These are phyloP conservation scores for Salmo trutta DNA, from an alignment of 2,797 vertebrate species.

Conservation along the genomic window DNA sequence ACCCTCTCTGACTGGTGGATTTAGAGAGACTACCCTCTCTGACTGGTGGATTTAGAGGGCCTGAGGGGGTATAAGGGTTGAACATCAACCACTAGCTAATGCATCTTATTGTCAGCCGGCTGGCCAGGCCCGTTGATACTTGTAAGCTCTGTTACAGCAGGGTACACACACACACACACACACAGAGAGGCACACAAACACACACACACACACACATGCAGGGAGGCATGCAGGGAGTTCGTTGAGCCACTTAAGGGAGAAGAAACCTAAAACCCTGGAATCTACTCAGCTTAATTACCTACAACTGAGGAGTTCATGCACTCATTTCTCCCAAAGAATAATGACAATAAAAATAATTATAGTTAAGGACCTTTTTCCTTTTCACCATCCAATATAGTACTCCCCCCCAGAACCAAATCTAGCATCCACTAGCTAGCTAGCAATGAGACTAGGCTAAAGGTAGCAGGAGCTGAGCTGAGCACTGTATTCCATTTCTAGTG, in stretches of 20 bases:
- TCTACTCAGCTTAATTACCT: constrained; percentile 21
- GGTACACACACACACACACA: too few species aligned
- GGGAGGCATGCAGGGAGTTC: too few species aligned
- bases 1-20: too few species aligned
- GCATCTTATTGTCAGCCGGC: too few species aligned
- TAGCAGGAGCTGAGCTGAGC: background rate
- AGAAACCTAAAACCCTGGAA: constrained; percentile 30
- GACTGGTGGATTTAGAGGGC: too few species aligned
- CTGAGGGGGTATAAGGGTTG: too few species aligned
- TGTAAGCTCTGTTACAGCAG: too few species aligned
- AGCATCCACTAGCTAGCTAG: background rate
- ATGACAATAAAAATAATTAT: constrained; percentile 17
- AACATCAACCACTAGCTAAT: background rate
- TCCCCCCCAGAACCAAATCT: background rate
- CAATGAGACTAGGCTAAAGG: constrained; percentile 11
- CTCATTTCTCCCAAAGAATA: constrained; percentile 19
- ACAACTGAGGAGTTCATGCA: constrained; percentile 1
- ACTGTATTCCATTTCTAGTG: too few species aligned
- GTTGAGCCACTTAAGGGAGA: background rate
- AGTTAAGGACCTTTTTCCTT: background rate
- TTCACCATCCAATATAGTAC: background rate
- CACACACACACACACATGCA: too few species aligned
- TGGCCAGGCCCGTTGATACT: too few species aligned
- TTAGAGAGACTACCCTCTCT: too few species aligned
- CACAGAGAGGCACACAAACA: too few species aligned